Percentiles rank a stretch among this genome's conserved stretches.
Conservation (phyloP, 2,113 vertebrate genomes). For the Hiodon alosoides region DNA sequence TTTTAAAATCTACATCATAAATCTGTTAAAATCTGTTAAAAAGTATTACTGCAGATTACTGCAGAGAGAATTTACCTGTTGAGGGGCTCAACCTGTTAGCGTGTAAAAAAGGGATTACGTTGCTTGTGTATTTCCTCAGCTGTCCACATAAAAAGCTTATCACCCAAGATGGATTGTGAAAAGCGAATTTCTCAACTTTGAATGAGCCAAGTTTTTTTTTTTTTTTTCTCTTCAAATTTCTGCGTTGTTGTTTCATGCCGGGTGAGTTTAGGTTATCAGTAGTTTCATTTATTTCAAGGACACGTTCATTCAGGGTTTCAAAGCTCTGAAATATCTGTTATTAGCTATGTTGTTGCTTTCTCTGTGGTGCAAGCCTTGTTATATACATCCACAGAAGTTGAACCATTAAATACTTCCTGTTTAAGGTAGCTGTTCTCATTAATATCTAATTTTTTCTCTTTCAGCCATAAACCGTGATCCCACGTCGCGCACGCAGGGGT, state of each 20-base stretch:
- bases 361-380: too few species aligned
- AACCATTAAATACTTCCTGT: too few species aligned
- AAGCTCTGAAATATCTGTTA: too few species aligned
- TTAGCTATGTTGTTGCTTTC: too few species aligned
- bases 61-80: too few species aligned
- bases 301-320: neutral
- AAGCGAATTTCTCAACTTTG: neutral
- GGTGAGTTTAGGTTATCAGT: neutral
- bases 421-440: too few species aligned
- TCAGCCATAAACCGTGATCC: too few species aligned
- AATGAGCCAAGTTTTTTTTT: neutral
- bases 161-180: conserved; percentile 1
- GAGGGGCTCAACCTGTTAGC: neutral
- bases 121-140: neutral
- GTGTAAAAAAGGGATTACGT: neutral
- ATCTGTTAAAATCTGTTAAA: too few species aligned
- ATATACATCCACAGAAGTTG: too few species aligned
- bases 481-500: too few species aligned
- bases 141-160: conserved; percentile 1
- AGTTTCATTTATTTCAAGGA: neutral
- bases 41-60: neutral
- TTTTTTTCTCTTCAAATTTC: neutral
- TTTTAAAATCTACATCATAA: neutral
- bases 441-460: too few species aligned
- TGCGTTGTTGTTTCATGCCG: neutral